Evolutionary conservation across 2,797 vertebrate species (phyloP).

Genomic region (Melanotaenia maccullochi): DNA sequence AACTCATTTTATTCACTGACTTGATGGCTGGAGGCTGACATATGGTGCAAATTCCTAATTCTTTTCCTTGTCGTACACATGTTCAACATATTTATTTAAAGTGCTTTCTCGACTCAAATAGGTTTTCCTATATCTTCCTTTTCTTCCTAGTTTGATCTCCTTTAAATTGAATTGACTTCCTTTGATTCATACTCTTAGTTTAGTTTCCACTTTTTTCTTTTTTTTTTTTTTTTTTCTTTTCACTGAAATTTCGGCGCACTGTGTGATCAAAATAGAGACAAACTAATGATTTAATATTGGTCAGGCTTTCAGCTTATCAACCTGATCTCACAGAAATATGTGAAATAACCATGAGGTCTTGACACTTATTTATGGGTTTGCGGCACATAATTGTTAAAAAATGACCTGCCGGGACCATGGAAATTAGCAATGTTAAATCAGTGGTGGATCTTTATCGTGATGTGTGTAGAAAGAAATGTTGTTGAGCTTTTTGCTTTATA

Average conservation of each 20-base stretch:
- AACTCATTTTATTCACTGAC: neutral
- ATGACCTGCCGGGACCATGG: no score
- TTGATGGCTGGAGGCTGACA: conserved; percentile 16
- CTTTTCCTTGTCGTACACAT: no score
- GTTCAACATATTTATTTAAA: conserved; percentile 15
- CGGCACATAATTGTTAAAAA: no score
- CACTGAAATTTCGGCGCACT: neutral
- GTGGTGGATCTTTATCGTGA: no score
- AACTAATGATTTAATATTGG: conserved; percentile 17
- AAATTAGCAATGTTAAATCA: no score
- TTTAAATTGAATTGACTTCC: conserved; percentile 22
- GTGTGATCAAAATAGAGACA: conserved; percentile 10
- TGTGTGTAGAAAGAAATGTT: no score
- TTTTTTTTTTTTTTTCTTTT: neutral
- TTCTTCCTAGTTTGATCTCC: neutral
- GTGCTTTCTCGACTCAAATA: neutral
- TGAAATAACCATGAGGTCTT: no score
- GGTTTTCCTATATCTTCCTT: conserved; percentile 5
- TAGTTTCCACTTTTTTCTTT: neutral
- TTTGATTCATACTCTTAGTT: neutral
- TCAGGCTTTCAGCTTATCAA: conserved; percentile 1
- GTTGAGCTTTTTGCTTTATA: conserved; percentile 13
- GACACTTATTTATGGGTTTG: no score
- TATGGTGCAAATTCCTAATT: neutral
- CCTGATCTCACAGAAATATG: no score